Conservation (phyloP, 1,140 invertebrate species). For the Atta colombica region DNA sequence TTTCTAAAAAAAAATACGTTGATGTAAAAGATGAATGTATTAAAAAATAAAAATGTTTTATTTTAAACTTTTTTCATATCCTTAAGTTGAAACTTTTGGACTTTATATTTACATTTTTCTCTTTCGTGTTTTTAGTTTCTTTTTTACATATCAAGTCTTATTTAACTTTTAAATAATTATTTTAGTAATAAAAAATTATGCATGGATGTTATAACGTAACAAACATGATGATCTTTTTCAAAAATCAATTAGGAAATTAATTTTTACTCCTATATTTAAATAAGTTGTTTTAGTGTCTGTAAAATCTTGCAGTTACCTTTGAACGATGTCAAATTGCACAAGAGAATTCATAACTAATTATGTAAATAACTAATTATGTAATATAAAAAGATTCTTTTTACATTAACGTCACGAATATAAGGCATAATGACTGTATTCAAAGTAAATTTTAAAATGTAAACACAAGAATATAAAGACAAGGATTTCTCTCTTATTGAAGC, state of each 20-base stretch:
- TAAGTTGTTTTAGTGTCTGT: neutral
- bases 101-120: neutral
- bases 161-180: neutral
- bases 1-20: neutral
- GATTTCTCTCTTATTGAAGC: neutral
- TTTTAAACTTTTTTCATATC: neutral
- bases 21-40: neutral
- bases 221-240: neutral
- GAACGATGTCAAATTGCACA: neutral
- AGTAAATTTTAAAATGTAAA: neutral
- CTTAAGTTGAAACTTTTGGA: neutral
- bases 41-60: neutral
- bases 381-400: neutral
- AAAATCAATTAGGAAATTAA: neutral
- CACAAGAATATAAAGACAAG: neutral
- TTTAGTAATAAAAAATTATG: neutral
- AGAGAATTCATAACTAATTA: neutral
- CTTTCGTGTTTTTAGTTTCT: neutral
- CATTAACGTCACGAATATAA: neutral
- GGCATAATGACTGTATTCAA: neutral
- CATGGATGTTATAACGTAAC: neutral
- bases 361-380: neutral
- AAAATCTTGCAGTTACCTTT: neutral
- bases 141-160: neutral
- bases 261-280: neutral